These are phyloP conservation scores for Salmo trutta DNA, from an alignment of 2,797 vertebrate species.

Conservation along the genomic window DNA sequence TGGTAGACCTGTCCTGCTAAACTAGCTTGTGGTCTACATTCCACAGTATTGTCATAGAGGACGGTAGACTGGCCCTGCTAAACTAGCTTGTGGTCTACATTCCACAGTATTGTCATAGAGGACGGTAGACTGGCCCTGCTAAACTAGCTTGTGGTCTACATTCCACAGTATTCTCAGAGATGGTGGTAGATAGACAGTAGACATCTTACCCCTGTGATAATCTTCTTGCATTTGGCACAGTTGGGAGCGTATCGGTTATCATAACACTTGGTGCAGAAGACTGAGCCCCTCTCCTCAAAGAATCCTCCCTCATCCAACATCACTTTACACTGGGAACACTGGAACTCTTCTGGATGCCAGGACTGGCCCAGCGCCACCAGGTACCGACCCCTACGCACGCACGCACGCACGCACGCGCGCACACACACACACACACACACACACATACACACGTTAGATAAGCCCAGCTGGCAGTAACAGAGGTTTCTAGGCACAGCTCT, in stretches of 20 bases:
- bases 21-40: too few species aligned
- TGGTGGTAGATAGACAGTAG: too few species aligned
- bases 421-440: slow-evolving; percentile 13
- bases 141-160: too few species aligned
- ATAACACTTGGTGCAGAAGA: slow-evolving; percentile 94
- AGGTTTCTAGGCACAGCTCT: slow-evolving; percentile 24
- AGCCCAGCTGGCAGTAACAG: slow-evolving; percentile 22
- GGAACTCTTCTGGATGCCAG: slow-evolving; percentile 98
- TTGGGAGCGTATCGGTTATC: slow-evolving; percentile 90
- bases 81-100: too few species aligned
- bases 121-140: too few species aligned
- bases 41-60: too few species aligned
- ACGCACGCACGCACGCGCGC: not conserved
- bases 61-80: too few species aligned
- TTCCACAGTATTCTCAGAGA: too few species aligned
- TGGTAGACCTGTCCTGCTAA: too few species aligned
- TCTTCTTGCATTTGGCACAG: slow-evolving; percentile 98
- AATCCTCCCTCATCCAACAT: slow-evolving; percentile 95
- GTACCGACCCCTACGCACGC: slow-evolving; percentile 86
- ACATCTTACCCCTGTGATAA: slow-evolving; percentile 87
- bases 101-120: too few species aligned
- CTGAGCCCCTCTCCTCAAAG: slow-evolving; percentile 93
- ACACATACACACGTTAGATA: slow-evolving; percentile 2
- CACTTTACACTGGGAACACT: slow-evolving; percentile 90
- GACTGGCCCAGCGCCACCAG: slow-evolving; percentile 93